Evolutionary conservation across 2,797 vertebrate species (phyloP).

Genomic region (Pampus argenteus): DNA sequence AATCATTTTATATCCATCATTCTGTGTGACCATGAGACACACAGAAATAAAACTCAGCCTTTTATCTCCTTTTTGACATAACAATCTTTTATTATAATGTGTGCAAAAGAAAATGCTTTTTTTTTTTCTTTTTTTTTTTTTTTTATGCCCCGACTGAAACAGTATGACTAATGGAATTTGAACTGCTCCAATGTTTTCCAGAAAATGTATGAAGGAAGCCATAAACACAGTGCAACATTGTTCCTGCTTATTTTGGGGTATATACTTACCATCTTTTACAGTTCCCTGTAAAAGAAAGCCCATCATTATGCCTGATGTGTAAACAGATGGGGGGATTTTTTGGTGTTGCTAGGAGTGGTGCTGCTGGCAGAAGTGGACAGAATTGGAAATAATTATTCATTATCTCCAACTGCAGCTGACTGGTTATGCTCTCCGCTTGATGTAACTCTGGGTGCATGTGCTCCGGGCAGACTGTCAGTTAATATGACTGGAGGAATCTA

Average conservation of each 20-base stretch:
- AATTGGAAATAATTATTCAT: slow-evolving; percentile 64
- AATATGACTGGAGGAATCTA: slow-evolving; percentile 44
- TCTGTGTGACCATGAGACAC: neutral
- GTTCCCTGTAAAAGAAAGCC: slow-evolving; percentile 62
- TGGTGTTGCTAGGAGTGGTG: slow-evolving; percentile 61
- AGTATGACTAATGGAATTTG: neutral
- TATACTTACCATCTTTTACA: slow-evolving; percentile 70
- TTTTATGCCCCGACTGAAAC: slow-evolving; percentile 8
- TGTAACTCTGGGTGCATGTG: slow-evolving; percentile 23
- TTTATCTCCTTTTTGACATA: slow-evolving; percentile 13
- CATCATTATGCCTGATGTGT: slow-evolving; percentile 68
- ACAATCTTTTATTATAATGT: neutral
- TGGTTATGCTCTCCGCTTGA: slow-evolving; percentile 35
- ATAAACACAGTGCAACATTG: slow-evolving; percentile 70
- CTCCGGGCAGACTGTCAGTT: neutral
- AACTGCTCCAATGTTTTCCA: slow-evolving; percentile 32
- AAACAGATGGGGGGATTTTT: slow-evolving; percentile 59
- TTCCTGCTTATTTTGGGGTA: slow-evolving; percentile 66
- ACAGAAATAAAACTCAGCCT: neutral
- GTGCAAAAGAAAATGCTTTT: neutral
- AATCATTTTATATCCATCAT: no score
- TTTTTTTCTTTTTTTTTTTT: no score
- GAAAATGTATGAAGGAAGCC: slow-evolving; percentile 48
- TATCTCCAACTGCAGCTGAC: slow-evolving; percentile 48
- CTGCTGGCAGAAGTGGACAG: slow-evolving; percentile 42